phyloP scores from a whole-genome alignment of 1,140 invertebrate species.

The Zaprionus nigranus region DNA sequence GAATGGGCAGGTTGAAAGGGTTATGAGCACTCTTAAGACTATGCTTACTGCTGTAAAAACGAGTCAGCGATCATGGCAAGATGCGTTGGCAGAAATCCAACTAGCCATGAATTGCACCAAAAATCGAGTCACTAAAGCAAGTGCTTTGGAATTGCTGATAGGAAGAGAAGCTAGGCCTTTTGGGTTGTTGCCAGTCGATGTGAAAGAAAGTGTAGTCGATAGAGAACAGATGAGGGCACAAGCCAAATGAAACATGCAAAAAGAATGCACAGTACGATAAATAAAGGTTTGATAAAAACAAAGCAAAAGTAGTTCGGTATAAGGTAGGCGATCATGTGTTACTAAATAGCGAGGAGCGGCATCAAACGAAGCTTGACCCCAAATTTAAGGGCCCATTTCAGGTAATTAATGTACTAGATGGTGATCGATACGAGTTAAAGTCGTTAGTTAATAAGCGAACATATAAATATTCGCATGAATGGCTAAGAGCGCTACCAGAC shows the following conservation, averaged over 20 bases:
- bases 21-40: too few relatives aligned
- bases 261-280: background rate
- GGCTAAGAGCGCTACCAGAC: too few relatives aligned
- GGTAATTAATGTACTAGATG: background rate
- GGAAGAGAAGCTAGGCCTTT: background rate
- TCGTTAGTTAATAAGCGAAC: too few relatives aligned
- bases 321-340: too few relatives aligned
- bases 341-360: too few relatives aligned
- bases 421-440: too few relatives aligned
- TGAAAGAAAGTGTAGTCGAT: too few relatives aligned
- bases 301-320: background rate
- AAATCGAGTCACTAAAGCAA: background rate
- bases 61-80: background rate
- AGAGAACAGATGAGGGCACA: background rate
- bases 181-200: background rate
- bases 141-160: background rate
- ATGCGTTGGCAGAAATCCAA: background rate
- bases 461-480: too few relatives aligned
- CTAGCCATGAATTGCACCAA: background rate
- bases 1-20: too few relatives aligned
- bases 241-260: background rate
- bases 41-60: too few relatives aligned
- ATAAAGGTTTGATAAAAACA: background rate
- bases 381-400: slow-evolving; percentile 1
- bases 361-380: too few relatives aligned